Evolutionary conservation across 2,113 vertebrate species (phyloP).

Genomic region (Anolis carolinensis): DNA sequence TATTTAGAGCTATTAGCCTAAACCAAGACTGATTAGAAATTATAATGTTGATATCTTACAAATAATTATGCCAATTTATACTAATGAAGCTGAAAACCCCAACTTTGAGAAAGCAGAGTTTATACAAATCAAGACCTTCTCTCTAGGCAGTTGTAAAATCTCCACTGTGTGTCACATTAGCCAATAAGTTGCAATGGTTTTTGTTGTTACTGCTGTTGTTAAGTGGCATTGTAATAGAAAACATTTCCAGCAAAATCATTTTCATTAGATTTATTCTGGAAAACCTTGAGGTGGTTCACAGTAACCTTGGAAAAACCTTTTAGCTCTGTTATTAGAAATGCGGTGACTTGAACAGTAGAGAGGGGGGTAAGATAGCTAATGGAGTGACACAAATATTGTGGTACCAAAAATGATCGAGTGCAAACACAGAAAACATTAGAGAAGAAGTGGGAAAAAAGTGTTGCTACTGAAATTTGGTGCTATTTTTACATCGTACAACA

Average conservation of each 20-base stretch:
- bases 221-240: not conserved
- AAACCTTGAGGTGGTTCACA: not conserved
- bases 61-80: not conserved
- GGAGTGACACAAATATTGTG: not conserved
- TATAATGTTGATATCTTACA: not conserved
- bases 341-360: slow-evolving; percentile 7
- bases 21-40: not conserved
- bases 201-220: not conserved
- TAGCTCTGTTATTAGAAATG: not conserved
- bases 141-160: not conserved
- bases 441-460: not conserved
- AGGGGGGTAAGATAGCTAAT: not conserved
- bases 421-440: not conserved
- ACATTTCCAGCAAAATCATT: not conserved
- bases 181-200: not conserved
- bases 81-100: slow-evolving; percentile 3
- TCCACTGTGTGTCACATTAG: not conserved
- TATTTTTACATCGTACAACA: slow-evolving; percentile 28
- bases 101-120: not conserved
- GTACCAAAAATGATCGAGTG: not conserved
- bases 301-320: not conserved
- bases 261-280: slow-evolving; percentile 30
- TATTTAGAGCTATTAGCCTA: slow-evolving; percentile 3
- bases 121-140: not conserved
- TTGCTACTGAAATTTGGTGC: not conserved